Evolutionary conservation across 2,797 vertebrate genomes (phyloP).

Genomic region (Enoplosus armatus): DNA sequence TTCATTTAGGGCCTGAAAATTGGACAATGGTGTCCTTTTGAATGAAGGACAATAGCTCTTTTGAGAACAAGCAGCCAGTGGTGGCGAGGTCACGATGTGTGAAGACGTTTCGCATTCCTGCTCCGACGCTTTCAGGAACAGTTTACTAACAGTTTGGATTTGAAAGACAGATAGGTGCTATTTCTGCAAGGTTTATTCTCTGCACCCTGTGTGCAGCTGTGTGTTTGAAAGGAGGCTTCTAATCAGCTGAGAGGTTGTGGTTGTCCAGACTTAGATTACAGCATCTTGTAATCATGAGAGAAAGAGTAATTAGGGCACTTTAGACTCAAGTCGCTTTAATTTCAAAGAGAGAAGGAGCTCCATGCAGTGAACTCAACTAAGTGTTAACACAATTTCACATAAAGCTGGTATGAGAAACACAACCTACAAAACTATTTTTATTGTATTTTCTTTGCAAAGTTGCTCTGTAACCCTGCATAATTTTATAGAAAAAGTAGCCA

Average conservation of each 20-base stretch:
- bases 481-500: background rate
- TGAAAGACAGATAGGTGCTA: constrained; percentile 19
- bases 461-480: background rate
- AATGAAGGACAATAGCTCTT: constrained; percentile 71
- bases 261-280: constrained; percentile 24
- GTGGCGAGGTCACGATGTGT: constrained; percentile 54
- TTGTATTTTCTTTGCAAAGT: constrained; percentile 13
- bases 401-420: constrained; percentile 10
- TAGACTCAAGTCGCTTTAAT: constrained; percentile 11
- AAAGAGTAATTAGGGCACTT: constrained; percentile 33
- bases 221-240: constrained; percentile 39
- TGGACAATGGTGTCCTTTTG: constrained; percentile 74
- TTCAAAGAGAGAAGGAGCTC: constrained; percentile 32
- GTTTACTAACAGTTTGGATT: constrained; percentile 38
- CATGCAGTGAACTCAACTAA: background rate
- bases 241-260: constrained; percentile 52
- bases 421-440: background rate
- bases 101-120: constrained; percentile 62
- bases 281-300: constrained; percentile 44
- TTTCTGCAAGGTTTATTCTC: constrained; percentile 36
- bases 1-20: constrained; percentile 50
- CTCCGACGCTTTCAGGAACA: constrained; percentile 18
- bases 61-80: constrained; percentile 60
- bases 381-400: constrained; percentile 14
- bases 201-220: constrained; percentile 8